A percentile compares a stretch with the other conserved stretches of the same genome.
phyloP scores from a whole-genome alignment of 2,888 invertebrate genomes.

The Unio delphinus region DNA sequence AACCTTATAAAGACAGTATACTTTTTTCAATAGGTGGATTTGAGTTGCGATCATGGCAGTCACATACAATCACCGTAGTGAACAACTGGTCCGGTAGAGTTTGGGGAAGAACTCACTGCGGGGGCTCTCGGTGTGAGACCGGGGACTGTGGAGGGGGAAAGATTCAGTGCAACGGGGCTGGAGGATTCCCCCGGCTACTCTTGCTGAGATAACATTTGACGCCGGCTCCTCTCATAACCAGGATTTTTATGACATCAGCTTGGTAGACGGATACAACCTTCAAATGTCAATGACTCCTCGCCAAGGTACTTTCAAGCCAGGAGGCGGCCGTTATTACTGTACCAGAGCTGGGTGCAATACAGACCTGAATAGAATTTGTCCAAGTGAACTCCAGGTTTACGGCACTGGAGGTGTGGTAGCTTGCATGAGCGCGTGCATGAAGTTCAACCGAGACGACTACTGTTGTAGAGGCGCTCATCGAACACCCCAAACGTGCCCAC shows the following conservation, averaged over 20 bases:
- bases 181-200: constrained; percentile 50
- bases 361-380: constrained; percentile 70
- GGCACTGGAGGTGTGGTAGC: constrained; percentile 62
- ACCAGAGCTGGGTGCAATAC: constrained; percentile 62
- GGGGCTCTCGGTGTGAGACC: constrained; percentile 60
- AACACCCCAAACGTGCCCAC: constrained; percentile 71
- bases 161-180: constrained; percentile 72
- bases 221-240: constrained; percentile 49
- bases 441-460: constrained; percentile 73
- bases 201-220: constrained; percentile 36
- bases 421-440: constrained; percentile 74
- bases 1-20: neutral
- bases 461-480: constrained; percentile 73
- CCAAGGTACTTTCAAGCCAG: constrained; percentile 6
- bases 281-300: constrained; percentile 27
- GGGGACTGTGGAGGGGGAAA: constrained; percentile 57
- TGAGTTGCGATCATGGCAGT: constrained; percentile 9
- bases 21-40: constrained; percentile 22
- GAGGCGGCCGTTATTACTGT: constrained; percentile 67
- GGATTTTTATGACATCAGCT: constrained; percentile 74
- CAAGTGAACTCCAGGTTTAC: constrained; percentile 57
- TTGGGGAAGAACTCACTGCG: constrained; percentile 73
- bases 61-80: constrained; percentile 9
- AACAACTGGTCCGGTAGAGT: constrained; percentile 47
- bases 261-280: constrained; percentile 74